These are phyloP conservation scores for Porites australiensis DNA, from an alignment of 64 coral and sea anemone genomes.

Conservation along the genomic window DNA sequence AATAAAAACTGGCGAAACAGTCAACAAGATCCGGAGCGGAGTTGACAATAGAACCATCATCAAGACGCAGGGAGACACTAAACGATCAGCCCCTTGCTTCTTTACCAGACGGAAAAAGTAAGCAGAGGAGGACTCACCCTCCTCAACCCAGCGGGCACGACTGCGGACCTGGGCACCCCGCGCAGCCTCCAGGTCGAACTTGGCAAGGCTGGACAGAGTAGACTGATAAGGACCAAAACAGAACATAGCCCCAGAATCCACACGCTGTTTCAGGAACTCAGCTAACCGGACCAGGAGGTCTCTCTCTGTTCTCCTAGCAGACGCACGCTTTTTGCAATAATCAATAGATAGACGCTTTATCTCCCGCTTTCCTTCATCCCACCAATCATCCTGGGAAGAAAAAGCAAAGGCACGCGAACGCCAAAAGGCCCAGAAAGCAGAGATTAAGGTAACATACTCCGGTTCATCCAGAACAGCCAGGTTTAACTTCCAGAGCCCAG, in stretches of 20 bases:
- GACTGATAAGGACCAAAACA: neutral
- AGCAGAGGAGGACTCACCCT: neutral
- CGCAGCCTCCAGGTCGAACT: neutral
- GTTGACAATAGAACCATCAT: neutral
- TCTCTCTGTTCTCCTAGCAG: accelerated
- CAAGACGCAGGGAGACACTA: neutral
- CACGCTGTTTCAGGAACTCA: neutral
- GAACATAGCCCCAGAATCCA: neutral
- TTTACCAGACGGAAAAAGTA: constrained; percentile 14
- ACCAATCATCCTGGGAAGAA: neutral
- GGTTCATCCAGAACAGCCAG: neutral
- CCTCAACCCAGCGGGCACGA: constrained; percentile 13
- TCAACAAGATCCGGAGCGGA: neutral
- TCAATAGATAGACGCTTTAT: neutral
- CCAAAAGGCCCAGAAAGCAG: neutral
- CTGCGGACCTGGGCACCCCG: neutral
- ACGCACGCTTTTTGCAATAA: neutral
- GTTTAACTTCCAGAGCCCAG: constrained; percentile 44
- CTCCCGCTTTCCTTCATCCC: neutral
- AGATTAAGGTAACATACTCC: neutral
- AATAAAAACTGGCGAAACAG: neutral
- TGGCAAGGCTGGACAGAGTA: neutral
- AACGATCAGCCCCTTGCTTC: neutral
- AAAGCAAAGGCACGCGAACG: neutral
- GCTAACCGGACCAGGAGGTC: neutral